Base-by-base conservation (phyloP, 1,140 invertebrate species). In the Trichonephila clavipes region DNA sequence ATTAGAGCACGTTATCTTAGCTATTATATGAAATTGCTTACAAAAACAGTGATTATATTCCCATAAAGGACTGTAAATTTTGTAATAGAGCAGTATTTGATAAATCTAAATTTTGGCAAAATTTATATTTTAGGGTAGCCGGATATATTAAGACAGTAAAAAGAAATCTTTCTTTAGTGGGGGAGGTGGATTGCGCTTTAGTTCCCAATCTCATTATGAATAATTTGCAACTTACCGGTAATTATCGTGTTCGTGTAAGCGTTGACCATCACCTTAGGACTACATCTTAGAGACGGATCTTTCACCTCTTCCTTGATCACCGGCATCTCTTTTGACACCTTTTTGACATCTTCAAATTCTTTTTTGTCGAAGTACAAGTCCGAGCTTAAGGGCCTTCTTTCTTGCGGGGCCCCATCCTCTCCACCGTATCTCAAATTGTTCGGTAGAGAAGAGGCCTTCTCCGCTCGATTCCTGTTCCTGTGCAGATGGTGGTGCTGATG, bases 161-260 rank as follows among this genome's bases (percentile, higher is more conserved):
- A 40, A 34, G 2, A 34, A 40, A 40, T 40, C 3, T 40, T 40
- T 40, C 3, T 40, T 40, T 3, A 40, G 34, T 2, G 34, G 34
- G 34, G 34, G 2, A 4, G 34, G 34, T 1, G 34, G 34, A 40
- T 40, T 28, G 28, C 1, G 1, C 28, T 28, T 28, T 28, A 28
- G 28, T 28, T 28, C 28, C 28, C 28, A 28, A 28, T 28, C 34
- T 40, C 34, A 40, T 2, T 40, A 40, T 3, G 34, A 40, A 40
- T 40, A 40, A 24, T 66, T 66, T n/a, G 16, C 24, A 8, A 88
- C 93, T 94, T 44, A 94, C 93, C 93, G 58, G 93, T 94, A 81
- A 94, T 90, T 51, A 94, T 94, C 18, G 93, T 94, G 59, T 94
- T 94, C 51, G 93, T 94, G 51, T 94, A 89, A 44, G 93, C 93